Percentiles rank a stretch among this genome's conserved stretches.
Evolutionary conservation across 2,113 vertebrate species (phyloP).

Genomic region (Edolisoma coerulescens): DNA sequence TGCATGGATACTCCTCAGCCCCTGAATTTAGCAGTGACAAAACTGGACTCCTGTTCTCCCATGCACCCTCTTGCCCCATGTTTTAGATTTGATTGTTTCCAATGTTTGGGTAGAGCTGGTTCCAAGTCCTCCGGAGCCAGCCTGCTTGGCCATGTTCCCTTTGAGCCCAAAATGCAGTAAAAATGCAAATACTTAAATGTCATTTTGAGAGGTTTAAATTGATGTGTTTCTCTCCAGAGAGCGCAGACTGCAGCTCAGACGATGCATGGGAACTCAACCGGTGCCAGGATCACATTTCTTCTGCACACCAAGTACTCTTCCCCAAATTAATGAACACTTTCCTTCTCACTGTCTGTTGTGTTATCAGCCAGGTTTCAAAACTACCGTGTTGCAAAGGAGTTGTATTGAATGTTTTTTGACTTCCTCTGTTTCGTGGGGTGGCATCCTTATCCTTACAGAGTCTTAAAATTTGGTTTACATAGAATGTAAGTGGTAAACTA

Average conservation of each 20-base stretch:
- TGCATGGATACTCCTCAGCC: background rate
- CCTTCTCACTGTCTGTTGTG: background rate
- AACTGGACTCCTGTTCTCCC: background rate
- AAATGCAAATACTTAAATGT: background rate
- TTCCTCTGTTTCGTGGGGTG: background rate
- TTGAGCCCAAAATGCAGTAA: background rate
- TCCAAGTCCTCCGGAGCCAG: background rate
- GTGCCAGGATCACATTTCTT: background rate
- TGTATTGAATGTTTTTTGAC: background rate
- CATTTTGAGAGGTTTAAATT: background rate
- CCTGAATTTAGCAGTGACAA: background rate
- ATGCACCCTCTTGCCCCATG: background rate
- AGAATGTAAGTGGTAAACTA: background rate
- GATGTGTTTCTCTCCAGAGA: background rate
- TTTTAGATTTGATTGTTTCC: background rate
- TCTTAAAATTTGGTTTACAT: background rate
- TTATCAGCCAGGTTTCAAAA: background rate
- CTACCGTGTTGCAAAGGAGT: background rate
- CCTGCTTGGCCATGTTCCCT: background rate
- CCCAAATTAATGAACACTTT: background rate
- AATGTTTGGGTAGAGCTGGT: background rate
- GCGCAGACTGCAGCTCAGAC: background rate
- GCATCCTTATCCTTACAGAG: background rate
- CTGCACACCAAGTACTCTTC: background rate
- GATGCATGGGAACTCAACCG: fast-evolving